Conservation (phyloP, 2,888 invertebrate genomes). For the Latrodectus elegans region DNA sequence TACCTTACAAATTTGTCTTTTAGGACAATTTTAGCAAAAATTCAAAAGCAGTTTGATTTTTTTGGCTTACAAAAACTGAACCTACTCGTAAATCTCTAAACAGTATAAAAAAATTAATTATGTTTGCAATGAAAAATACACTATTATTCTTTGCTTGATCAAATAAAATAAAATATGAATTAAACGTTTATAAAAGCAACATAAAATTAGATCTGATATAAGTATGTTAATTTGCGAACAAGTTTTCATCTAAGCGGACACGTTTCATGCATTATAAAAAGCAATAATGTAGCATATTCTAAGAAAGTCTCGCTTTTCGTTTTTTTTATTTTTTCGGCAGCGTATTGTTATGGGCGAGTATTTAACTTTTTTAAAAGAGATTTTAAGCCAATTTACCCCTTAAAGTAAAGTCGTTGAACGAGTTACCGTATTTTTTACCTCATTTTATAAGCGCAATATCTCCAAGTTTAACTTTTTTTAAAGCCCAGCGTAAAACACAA, state of each 20-base stretch:
- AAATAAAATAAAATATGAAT: too few species aligned
- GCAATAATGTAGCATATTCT: background rate
- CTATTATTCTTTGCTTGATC: too few species aligned
- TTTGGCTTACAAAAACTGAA: too few species aligned
- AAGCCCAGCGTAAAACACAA: background rate
- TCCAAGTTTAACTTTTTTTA: background rate
- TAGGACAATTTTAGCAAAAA: too few species aligned
- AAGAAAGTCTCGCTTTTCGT: background rate
- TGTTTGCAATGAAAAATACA: too few species aligned
- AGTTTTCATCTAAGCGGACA: background rate
- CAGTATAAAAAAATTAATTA: too few species aligned
- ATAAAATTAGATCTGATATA: too few species aligned
- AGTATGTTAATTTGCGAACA: too few species aligned
- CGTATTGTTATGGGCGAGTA: background rate
- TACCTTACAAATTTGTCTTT: too few species aligned
- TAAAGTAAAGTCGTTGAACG: background rate
- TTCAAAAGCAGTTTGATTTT: too few species aligned
- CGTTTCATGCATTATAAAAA: background rate
- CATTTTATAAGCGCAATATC: background rate
- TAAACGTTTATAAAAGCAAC: too few species aligned
- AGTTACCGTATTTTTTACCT: background rate
- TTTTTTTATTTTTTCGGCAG: background rate
- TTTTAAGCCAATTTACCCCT: background rate
- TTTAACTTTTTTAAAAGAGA: background rate
- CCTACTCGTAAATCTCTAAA: too few species aligned